phyloP scores from a whole-genome alignment of 2,113 vertebrate species.

The Phaethornis superciliosus region DNA sequence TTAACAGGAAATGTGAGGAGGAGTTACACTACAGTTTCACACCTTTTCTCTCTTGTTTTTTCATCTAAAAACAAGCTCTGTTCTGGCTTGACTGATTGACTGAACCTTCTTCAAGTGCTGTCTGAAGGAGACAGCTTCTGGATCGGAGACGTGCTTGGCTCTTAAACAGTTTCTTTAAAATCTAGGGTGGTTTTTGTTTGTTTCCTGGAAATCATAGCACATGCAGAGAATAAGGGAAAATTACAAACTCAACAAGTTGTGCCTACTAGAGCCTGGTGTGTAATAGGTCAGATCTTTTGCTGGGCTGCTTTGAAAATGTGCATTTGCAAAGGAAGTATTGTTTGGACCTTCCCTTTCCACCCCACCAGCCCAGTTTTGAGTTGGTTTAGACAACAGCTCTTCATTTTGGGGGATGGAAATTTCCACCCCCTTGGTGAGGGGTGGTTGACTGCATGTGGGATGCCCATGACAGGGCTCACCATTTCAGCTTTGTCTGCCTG shows the following conservation, averaged over 20 bases:
- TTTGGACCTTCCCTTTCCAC: neutral
- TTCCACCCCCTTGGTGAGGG: neutral
- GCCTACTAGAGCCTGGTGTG: neutral
- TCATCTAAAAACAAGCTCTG: conserved; percentile 37
- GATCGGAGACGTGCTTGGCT: conserved; percentile 16
- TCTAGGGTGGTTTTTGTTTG: conserved; percentile 15
- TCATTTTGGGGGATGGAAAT: neutral
- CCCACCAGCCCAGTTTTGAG: neutral
- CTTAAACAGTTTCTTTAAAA: conserved; percentile 6
- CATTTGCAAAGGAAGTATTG: neutral
- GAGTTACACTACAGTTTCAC: conserved; percentile 39
- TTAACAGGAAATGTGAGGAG: conserved; percentile 51
- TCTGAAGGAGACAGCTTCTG: conserved; percentile 40
- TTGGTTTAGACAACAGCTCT: neutral
- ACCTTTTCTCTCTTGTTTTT: conserved; percentile 57
- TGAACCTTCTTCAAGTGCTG: conserved; percentile 44
- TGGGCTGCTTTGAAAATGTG: neutral
- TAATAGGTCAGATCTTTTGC: neutral
- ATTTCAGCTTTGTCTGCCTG: neutral
- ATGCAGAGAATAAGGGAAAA: neutral
- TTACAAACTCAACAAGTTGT: neutral
- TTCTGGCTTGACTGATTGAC: conserved; percentile 30
- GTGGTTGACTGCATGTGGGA: fast-evolving
- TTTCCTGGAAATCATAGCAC: neutral
- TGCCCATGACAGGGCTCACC: neutral